A percentile compares a stretch with the other conserved stretches of the same genome.
Evolutionary conservation across 1,140 invertebrate species (phyloP).

Genomic region (Drosophila nikananu): DNA sequence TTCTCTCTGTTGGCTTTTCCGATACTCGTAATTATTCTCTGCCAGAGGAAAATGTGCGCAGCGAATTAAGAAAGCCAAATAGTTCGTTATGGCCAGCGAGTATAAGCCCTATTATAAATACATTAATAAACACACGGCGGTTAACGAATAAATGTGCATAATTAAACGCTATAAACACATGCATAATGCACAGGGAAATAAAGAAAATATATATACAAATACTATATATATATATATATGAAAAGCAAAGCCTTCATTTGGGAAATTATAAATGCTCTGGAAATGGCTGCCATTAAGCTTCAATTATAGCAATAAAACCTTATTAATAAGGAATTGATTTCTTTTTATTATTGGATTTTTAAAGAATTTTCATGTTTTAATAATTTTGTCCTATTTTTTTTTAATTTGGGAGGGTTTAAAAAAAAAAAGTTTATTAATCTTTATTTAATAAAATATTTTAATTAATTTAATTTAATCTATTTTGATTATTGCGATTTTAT

Average conservation of each 20-base stretch:
- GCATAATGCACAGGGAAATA: conserved; percentile 20
- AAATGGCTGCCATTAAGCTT: conserved; percentile 10
- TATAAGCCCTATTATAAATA: conserved; percentile 51
- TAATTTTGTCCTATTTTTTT: background rate
- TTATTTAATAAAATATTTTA: background rate
- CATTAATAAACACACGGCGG: conserved; percentile 33
- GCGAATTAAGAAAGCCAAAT: conserved; percentile 49
- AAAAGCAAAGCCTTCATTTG: conserved; percentile 14
- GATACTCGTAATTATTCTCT: conserved; percentile 35
- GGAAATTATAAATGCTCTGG: conserved; percentile 13
- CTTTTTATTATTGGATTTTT: background rate
- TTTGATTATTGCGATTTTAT: background rate
- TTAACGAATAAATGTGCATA: conserved; percentile 43
- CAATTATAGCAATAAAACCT: conserved; percentile 8
- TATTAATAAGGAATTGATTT: conserved; percentile 11
- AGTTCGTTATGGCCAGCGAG: conserved; percentile 35
- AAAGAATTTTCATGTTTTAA: background rate
- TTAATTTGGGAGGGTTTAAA: background rate
- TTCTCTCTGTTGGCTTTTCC: conserved; percentile 26
- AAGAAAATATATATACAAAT: conserved; percentile 1
- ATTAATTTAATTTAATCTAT: no score
- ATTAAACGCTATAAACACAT: conserved; percentile 59
- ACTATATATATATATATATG: background rate
- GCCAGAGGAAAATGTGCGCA: conserved; percentile 6
- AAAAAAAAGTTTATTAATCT: background rate